Evolutionary conservation across 2,113 vertebrate species (phyloP).

Genomic region (Paracanthobrama guichenoti): DNA sequence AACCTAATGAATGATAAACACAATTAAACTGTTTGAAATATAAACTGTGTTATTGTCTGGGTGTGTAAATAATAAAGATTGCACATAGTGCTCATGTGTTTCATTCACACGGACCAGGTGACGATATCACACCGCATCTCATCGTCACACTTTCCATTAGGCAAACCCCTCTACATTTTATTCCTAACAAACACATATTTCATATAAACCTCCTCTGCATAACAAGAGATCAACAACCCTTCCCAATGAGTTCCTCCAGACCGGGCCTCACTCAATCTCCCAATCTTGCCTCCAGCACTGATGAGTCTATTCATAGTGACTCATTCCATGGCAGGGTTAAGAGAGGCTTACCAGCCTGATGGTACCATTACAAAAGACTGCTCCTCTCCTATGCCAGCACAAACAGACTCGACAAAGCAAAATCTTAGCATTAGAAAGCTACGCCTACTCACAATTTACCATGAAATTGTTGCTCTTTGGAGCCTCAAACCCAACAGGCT

Average conservation of each 20-base stretch:
- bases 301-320: constrained; percentile 51
- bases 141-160: neutral
- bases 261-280: constrained; percentile 36
- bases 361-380: constrained; percentile 50
- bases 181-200: constrained; percentile 8
- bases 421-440: neutral
- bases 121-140: too few relatives aligned
- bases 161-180: neutral
- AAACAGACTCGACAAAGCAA: neutral
- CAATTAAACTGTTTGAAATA: too few relatives aligned
- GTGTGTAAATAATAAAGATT: too few relatives aligned
- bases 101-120: too few relatives aligned
- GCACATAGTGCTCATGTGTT: too few relatives aligned
- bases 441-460: neutral
- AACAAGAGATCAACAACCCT: neutral
- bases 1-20: too few relatives aligned
- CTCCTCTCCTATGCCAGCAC: constrained; percentile 24
- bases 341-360: constrained; percentile 49
- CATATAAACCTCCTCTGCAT: constrained; percentile 17
- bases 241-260: constrained; percentile 7
- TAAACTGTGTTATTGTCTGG: too few relatives aligned
- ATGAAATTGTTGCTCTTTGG: neutral
- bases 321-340: constrained; percentile 55
- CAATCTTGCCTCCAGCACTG: constrained; percentile 13
- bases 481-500: neutral